Base-by-base conservation (phyloP, 2,888 invertebrate genomes). In the Yponomeuta plumbellus region DNA sequence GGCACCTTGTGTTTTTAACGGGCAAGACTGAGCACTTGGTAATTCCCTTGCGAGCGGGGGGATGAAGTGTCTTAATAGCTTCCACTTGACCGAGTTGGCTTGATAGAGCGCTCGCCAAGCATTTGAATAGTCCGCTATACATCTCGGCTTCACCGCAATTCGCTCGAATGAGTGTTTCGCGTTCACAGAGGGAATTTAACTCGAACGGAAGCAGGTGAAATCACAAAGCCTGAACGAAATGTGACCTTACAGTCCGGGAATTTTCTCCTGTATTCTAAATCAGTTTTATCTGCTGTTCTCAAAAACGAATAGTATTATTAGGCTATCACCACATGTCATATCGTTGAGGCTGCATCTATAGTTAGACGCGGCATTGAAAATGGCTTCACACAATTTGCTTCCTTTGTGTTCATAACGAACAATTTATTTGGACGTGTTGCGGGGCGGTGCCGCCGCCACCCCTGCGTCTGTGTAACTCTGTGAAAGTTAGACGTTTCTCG, bases 1-100 rank as follows among this genome's bases (percentile, higher is more conserved):
- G 70, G 76, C 71, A 75, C 78, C 77, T 83, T 80, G 80, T 77
- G 76, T 78, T 80, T 78, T 81, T 80, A 80, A 83, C 79, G 78
- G 80, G 73, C 59, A 21, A 59, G 44, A 17, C 44, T 13, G 17
- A 52, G 44, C 44, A 52, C 44, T 52, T 52, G 44, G 44, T 52
- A 52, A 52, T 52, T 52, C 44, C 44, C 44, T 52, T 17, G 44
- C 44, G 44, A 52, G 44, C 44, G 44, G 44, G 17, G 44, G 44
- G 44, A 52, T 52, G 44, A 17, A 52, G 44, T 52, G 44, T 52
- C 44, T 52, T 52, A 52, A 52, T 52, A 52, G 44, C 44, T 17
- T 52, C 44, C 44, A 52, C 44, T 52, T 52, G 44, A 52, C 44
- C 44, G 44, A 52, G 44, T 52, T 52, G 44, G 17, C 44, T 52